Conservation (phyloP, 2,113 vertebrate genomes). For the Chelonoidis abingdonii region DNA sequence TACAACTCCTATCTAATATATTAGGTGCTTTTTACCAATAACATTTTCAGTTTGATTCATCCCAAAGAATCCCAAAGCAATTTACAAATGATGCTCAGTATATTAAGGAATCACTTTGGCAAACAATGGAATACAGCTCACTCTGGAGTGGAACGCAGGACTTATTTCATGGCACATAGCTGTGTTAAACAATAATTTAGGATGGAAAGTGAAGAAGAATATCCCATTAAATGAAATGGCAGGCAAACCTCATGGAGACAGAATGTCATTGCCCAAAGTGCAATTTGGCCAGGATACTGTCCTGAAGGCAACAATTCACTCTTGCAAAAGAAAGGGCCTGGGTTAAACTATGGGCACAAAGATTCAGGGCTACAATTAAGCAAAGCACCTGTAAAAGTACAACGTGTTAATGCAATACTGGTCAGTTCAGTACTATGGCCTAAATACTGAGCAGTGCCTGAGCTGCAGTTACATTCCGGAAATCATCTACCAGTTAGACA, state of each 20-base stretch:
- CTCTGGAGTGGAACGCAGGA: not conserved
- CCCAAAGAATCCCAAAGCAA: not conserved
- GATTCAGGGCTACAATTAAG: not conserved
- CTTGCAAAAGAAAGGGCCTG: not conserved
- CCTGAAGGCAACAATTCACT: not conserved
- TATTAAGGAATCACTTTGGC: not conserved
- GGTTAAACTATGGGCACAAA: not conserved
- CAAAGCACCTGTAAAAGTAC: not conserved
- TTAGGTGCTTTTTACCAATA: not conserved
- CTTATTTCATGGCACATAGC: not conserved
- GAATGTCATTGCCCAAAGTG: not conserved
- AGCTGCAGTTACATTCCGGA: not conserved
- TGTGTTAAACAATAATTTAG: not conserved
- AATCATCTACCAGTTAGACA: not conserved
- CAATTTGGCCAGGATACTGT: not conserved
- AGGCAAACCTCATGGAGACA: not conserved
- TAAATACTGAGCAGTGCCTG: rapidly evolving
- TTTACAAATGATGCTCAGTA: not conserved
- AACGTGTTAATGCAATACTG: rapidly evolving
- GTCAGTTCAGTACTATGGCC: not conserved
- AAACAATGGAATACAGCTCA: not conserved
- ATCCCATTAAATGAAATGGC: not conserved
- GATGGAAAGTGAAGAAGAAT: not conserved
- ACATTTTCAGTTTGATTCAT: not conserved
- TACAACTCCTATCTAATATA: not conserved